Base-by-base conservation (phyloP, 2,888 invertebrate genomes). In the Ceratothoa steindachneri region DNA sequence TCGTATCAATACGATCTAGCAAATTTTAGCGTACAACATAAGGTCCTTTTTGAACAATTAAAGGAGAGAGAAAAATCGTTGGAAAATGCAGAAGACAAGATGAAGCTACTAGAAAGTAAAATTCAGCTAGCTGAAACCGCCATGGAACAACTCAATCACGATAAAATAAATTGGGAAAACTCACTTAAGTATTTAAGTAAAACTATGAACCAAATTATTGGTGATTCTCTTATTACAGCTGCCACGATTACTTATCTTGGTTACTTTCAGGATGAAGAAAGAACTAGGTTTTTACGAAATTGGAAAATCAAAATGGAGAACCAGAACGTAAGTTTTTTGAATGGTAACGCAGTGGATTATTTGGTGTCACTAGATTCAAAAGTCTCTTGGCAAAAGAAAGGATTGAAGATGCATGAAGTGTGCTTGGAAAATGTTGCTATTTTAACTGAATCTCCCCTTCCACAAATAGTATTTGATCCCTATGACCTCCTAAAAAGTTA, bases 81-180 rank as follows among this genome's bases (percentile, higher is more conserved):
- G 27, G 75, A 78, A 19, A 68, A 67, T 28, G 78, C 78, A 30
- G 78, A 78, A 52, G 75, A 73, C 24, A 68, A 72, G 24, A 78
- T 78, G 78, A 78, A 78, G 52, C 67, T 75, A 0, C 55, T 78
- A 27, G 78, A 78, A 31, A 71, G 73, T 3, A 64, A 75, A 24
- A 78, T 78, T 53, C 78, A 78, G n/a, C 53, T 75, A 31, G 75
- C 78, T 7, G 71, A 78, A 64, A 78, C 71, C 30, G 78, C 74
- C 2, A 78, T 78, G 75, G 31, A 68, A 7, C 75, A 78, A 51
- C 55, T 78, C n/a, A 73, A 69, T 1, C 55, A 69, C 31, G 71
- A 73, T 27, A 78, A 75, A 51, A 72, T 72, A 12, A 64, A 73
- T n/a, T 78, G 78, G 78, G 75, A 74, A 19, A 65, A 78, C 3